These are phyloP conservation scores for Nomada lathburiana DNA, from an alignment of 2,888 invertebrate genomes.

Conservation along the genomic window DNA sequence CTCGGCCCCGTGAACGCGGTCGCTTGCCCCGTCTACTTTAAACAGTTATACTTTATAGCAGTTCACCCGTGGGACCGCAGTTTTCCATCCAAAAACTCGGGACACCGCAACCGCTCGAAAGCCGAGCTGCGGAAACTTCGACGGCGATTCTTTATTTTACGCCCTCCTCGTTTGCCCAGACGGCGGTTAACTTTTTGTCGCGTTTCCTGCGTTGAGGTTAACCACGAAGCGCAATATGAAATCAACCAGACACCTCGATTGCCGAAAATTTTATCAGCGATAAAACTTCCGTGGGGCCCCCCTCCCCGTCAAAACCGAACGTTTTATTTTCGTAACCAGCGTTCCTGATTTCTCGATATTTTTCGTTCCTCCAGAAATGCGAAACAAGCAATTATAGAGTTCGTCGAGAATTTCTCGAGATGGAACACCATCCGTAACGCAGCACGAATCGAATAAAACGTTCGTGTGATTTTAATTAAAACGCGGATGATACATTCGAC, in stretches of 20 bases:
- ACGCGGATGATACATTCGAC: neutral
- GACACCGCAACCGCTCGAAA: conserved; percentile 40
- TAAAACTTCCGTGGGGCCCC: too few relatives aligned
- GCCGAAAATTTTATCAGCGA: neutral
- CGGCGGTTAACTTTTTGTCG: conserved; percentile 36
- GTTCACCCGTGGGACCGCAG: conserved; percentile 46
- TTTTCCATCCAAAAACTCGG: conserved; percentile 53
- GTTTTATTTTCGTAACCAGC: too few relatives aligned
- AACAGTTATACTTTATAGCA: conserved; percentile 58
- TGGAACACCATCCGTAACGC: neutral
- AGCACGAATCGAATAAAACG: neutral
- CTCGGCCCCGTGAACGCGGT: conserved; percentile 21
- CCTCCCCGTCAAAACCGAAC: too few relatives aligned
- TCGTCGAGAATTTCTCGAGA: neutral
- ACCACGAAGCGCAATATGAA: conserved; percentile 10
- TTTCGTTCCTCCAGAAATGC: too few relatives aligned
- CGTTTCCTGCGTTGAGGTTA: conserved; percentile 28
- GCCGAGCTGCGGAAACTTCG: conserved; percentile 41
- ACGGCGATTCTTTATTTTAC: conserved; percentile 53
- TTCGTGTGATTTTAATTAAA: neutral
- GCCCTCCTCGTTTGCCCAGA: neutral
- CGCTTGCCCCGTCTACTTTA: conserved; percentile 61
- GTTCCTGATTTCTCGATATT: too few relatives aligned
- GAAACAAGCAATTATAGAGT: too few relatives aligned
- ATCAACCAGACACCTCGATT: conserved; percentile 21